phyloP scores from a whole-genome alignment of 92 coral and sea anemone species.

The Actinostola sp. region DNA sequence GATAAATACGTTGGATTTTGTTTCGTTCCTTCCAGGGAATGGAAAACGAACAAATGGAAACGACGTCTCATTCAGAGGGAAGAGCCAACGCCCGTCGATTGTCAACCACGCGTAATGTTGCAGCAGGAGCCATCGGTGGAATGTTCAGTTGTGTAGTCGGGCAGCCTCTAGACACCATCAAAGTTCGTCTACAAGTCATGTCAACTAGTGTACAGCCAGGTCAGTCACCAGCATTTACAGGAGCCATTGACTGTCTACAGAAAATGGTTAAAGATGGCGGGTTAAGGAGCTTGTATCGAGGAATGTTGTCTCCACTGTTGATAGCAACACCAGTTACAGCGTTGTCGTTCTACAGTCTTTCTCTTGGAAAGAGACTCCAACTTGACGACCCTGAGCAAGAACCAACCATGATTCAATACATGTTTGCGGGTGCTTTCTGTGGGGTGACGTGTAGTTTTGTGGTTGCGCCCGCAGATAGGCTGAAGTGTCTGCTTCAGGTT shows the following conservation, averaged over 20 bases:
- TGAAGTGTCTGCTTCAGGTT: constrained; percentile 84
- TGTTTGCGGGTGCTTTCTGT: constrained; percentile 73
- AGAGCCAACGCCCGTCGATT: constrained; percentile 25
- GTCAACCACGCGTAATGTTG: constrained; percentile 73
- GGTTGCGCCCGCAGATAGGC: constrained; percentile 66
- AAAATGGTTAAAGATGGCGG: constrained; percentile 79
- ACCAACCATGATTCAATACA: constrained; percentile 56
- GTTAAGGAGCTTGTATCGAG: constrained; percentile 66
- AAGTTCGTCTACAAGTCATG: constrained; percentile 86
- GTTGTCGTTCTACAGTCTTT: constrained; percentile 71
- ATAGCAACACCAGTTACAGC: constrained; percentile 76
- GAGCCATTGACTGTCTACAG: constrained; percentile 72
- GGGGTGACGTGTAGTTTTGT: constrained; percentile 56
- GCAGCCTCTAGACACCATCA: constrained; percentile 89
- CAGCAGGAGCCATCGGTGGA: constrained; percentile 89
- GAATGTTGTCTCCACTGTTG: constrained; percentile 78
- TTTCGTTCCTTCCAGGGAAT: no score
- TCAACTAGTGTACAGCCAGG: constrained; percentile 40
- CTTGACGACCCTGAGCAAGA: constrained; percentile 49
- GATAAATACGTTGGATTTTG: no score
- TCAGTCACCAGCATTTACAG: constrained; percentile 39
- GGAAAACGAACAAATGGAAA: neutral
- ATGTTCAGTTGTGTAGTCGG: constrained; percentile 69
- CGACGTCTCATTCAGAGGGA: neutral
- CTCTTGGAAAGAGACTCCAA: constrained; percentile 79